A percentile compares a stretch with the other conserved stretches of the same genome.
Conservation (phyloP, 2,113 vertebrate species). For the Tonatia bakeri region DNA sequence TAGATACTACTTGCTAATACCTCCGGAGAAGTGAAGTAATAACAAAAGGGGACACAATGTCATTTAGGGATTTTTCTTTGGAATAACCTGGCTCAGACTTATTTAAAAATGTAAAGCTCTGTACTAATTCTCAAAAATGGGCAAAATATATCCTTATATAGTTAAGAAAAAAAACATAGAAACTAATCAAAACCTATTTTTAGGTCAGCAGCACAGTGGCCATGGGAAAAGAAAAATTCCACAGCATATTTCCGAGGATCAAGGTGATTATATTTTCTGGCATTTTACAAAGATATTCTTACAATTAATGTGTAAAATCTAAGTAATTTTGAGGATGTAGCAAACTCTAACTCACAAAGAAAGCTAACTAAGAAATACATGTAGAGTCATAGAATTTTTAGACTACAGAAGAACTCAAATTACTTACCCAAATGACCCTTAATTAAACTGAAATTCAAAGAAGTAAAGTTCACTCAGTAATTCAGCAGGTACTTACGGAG, state of each 20-base stretch:
- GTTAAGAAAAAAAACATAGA: not conserved
- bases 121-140: not conserved
- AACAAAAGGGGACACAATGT: not conserved
- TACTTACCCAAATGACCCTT: not conserved
- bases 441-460: not conserved
- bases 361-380: not conserved
- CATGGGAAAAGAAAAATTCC: conserved; percentile 92
- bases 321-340: not conserved
- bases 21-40: not conserved
- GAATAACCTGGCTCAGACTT: not conserved
- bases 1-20: not conserved
- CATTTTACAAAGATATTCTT: conserved; percentile 19
- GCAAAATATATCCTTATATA: not conserved
- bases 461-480: not conserved
- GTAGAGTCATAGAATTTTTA: conserved; percentile 22
- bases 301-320: not conserved
- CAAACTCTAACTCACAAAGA: conserved; percentile 9
- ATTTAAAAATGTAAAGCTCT: conserved; percentile 23
- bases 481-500: not conserved
- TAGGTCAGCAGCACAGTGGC: conserved; percentile 93
- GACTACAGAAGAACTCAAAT: not conserved
- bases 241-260: conserved; percentile 97
- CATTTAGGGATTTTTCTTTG: not conserved
- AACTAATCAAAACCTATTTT: conserved; percentile 64
- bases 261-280: conserved; percentile 81